Base-by-base conservation (phyloP, 2,797 vertebrate species). In the Zalophus californianus region DNA sequence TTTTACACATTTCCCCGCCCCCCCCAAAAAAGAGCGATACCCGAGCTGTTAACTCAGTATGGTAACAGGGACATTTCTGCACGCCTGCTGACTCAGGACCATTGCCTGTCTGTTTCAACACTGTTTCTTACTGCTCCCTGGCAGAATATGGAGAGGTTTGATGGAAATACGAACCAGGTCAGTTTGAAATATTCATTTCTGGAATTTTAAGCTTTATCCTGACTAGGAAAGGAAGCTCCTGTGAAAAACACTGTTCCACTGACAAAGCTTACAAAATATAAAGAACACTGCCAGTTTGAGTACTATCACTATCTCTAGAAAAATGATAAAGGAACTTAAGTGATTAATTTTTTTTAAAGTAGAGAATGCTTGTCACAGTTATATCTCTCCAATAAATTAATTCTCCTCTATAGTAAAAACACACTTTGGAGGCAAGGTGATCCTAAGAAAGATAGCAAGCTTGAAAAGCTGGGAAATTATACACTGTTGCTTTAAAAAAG, bases 221-320 rank as follows among this genome's bases (percentile, higher is more conserved):
- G 35, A 83, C 25, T 21, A 87, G 12, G 80, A 91, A 93, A 95
- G 80, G n/a, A 91, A 88, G 41, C 20, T 41, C 38, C 86, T 70
- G 16, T 60, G 82, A 68, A 86, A 90, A 85, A 70, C 18, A 70
- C 32, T n/a, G 35, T 16, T 84, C 90, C 38, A 75, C 66, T 73
- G 85, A 64, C 52, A 83, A 38, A 79, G 58, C 7, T 91, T 85
- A 58, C 7, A 35, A 70, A 70, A 80, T 2, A 13, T 10, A 77
- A 38, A 56, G 12, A 77, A 50, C 25, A 52, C 29, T 75, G 38
- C 23, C 44, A 58, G 29, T 70, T 32, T 32, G 58, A 91, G 29
- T 8, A 62, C 35, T 84, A 38, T 15, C 44, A 52, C 54, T 75
- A 0, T 52, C 23, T 89, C 72, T n/a, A 91, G 92, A 90, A 91